Conservation (phyloP, 1,140 invertebrate species). For the Drosophila jambulina region DNA sequence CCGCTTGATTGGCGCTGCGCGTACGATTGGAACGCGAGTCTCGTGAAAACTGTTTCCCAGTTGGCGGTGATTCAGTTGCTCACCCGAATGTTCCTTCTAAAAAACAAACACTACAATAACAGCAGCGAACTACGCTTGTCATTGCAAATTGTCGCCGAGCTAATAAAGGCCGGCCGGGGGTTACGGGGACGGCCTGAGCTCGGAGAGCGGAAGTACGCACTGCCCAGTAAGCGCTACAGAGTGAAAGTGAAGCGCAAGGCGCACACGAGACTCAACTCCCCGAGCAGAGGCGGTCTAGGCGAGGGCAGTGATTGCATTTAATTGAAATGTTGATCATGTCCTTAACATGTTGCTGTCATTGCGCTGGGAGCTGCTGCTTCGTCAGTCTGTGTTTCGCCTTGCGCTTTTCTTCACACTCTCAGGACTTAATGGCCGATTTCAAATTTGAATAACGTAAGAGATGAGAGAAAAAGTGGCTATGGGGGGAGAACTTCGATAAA, state of each 20-base stretch:
- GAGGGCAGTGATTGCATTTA: constrained; percentile 70
- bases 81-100: constrained; percentile 73
- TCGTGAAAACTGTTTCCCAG: constrained; percentile 67
- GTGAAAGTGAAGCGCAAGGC: constrained; percentile 70
- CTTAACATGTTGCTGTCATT: constrained; percentile 67
- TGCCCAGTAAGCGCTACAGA: constrained; percentile 66
- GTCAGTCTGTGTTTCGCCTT: constrained; percentile 35
- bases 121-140: constrained; percentile 58
- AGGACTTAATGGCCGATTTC: neutral
- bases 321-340: constrained; percentile 83
- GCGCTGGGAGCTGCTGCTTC: constrained; percentile 22
- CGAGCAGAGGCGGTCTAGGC: constrained; percentile 16
- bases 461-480: neutral
- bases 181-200: constrained; percentile 11
- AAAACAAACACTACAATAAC: constrained; percentile 52
- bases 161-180: constrained; percentile 66
- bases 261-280: constrained; percentile 43
- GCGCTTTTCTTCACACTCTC: constrained; percentile 46
- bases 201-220: constrained; percentile 76
- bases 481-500: neutral
- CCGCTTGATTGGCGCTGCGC: constrained; percentile 54
- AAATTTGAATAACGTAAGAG: neutral
- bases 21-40: constrained; percentile 70
- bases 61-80: constrained; percentile 63
- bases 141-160: constrained; percentile 80